Conservation (phyloP, 2,888 invertebrate genomes). For the Cerceris ruficornis region DNA sequence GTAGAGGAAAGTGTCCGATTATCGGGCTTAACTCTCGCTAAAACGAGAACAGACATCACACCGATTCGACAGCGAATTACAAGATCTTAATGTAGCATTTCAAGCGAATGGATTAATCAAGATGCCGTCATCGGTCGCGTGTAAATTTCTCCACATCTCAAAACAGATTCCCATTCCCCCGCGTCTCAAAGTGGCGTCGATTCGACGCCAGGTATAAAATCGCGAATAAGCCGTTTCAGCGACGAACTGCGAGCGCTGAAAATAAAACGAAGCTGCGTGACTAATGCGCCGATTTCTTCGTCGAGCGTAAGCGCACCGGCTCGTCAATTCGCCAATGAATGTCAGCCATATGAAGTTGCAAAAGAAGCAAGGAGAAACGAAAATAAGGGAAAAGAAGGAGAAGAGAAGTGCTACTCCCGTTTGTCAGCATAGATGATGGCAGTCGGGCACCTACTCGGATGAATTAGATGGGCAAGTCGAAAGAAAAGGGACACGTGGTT, state of each 20-base stretch:
- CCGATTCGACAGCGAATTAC: no score
- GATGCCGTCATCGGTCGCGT: no score
- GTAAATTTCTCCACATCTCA: no score
- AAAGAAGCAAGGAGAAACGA: conserved; percentile 1
- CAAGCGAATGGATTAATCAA: no score
- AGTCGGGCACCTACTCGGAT: conserved; percentile 35
- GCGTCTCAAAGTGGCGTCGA: no score
- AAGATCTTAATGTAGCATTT: no score
- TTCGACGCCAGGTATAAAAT: no score
- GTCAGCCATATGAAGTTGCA: conserved; percentile 17
- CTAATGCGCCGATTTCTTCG: conserved; percentile 68
- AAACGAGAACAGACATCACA: no score
- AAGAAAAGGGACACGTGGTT: conserved; percentile 56
- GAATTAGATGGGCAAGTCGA: conserved; percentile 20
- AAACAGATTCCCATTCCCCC: no score
- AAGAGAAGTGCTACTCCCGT: neutral
- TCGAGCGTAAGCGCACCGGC: conserved; percentile 21
- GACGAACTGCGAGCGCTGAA: conserved; percentile 10
- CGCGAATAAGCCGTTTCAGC: no score
- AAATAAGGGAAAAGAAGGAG: conserved; percentile 20
- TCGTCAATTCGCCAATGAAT: conserved; percentile 24
- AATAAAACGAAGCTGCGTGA: conserved; percentile 62
- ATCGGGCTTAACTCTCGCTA: no score
- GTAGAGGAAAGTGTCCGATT: no score
- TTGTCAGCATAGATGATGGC: conserved; percentile 15